phyloP scores from a whole-genome alignment of 1,140 invertebrate genomes.

The Anoplophora glabripennis region DNA sequence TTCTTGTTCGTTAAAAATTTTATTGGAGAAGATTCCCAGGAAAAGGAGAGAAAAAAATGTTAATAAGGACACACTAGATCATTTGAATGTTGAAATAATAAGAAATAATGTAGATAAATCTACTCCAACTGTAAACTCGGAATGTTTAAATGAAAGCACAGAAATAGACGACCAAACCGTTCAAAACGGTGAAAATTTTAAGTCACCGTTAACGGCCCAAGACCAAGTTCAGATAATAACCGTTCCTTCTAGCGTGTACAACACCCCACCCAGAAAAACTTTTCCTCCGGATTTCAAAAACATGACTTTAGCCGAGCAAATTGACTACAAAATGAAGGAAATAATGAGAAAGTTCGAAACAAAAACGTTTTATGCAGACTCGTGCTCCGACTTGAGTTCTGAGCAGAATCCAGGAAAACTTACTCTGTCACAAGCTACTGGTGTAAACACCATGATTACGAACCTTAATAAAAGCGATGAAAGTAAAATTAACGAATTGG shows the following conservation, averaged over 20 bases:
- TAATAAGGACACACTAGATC: too few relatives aligned
- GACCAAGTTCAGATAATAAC: conserved; percentile 16
- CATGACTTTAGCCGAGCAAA: conserved; percentile 38
- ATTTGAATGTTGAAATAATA: too few relatives aligned
- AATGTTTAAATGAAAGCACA: too few relatives aligned
- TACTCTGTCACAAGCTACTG: neutral
- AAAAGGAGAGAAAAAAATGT: neutral
- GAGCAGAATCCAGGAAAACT: conserved; percentile 12
- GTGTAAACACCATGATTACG: neutral
- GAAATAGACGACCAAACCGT: too few relatives aligned
- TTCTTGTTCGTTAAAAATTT: conserved; percentile 44
- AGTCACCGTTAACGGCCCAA: neutral
- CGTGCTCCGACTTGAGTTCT: conserved; percentile 38
- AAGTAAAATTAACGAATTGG: neutral
- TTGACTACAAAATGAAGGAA: conserved; percentile 45
- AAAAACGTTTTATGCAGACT: conserved; percentile 35
- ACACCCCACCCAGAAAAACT: conserved; percentile 18
- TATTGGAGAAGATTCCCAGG: neutral
- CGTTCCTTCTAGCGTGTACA: conserved; percentile 8
- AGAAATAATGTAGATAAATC: too few relatives aligned
- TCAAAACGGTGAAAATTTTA: too few relatives aligned
- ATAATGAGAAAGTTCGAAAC: conserved; percentile 41
- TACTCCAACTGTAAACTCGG: too few relatives aligned
- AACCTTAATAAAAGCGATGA: neutral
- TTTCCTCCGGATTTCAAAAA: conserved; percentile 26